Conservation (phyloP, 53 echinoderm and acorn worm species). For the Luidia sarsii region DNA sequence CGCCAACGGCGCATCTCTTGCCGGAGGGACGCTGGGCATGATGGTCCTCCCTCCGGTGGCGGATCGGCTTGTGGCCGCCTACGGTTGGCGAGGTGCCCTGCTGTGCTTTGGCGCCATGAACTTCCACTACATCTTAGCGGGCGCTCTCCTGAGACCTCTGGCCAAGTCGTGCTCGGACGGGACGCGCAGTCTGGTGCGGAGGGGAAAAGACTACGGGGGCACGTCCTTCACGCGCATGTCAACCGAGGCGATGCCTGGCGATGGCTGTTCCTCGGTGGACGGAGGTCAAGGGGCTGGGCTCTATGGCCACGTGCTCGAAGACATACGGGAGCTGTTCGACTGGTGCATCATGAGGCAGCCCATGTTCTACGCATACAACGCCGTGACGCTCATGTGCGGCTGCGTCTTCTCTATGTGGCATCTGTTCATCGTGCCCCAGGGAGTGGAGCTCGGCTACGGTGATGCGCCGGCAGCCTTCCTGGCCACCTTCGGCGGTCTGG, state of each 20-base stretch:
- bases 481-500: no score
- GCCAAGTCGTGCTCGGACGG: no score
- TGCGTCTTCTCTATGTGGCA: constrained; percentile 1
- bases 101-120: background rate
- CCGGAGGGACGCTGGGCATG: constrained; percentile 33
- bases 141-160: constrained; percentile 27
- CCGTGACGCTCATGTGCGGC: background rate
- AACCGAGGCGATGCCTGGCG: no score
- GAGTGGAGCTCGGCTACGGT: constrained; percentile 3
- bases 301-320: no score
- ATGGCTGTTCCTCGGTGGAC: no score
- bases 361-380: background rate
- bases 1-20: constrained; percentile 25
- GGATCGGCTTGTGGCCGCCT: background rate
- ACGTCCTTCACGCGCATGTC: no score
- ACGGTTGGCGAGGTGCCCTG: constrained; percentile 13
- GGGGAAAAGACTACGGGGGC: no score
- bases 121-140: background rate
- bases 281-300: no score
- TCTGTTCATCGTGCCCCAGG: constrained; percentile 34
- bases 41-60: constrained; percentile 20
- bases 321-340: background rate
- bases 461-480: background rate
- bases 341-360: background rate
- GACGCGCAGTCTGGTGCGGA: no score